Percentiles rank a stretch among this genome's conserved stretches.
phyloP scores from a whole-genome alignment of 2,888 invertebrate species.

The Thymelicus lineola region DNA sequence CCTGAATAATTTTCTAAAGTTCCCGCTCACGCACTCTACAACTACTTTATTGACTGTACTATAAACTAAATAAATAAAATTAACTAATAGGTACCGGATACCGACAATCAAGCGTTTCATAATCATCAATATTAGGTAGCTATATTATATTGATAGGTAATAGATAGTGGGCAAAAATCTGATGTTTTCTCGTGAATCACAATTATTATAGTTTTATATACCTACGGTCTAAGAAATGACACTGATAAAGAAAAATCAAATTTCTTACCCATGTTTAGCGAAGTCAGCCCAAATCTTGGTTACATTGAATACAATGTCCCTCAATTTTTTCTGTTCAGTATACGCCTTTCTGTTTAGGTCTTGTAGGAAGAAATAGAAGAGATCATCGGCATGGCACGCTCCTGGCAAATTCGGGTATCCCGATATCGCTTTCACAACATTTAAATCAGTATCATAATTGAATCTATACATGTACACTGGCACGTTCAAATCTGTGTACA shows the following conservation, averaged over 20 bases:
- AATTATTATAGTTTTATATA: too few relatives aligned
- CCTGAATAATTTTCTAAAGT: too few relatives aligned
- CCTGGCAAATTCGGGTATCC: conserved; percentile 57
- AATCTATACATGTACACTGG: conserved; percentile 63
- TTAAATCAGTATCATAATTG: conserved; percentile 62
- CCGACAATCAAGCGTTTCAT: too few relatives aligned
- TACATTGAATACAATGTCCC: conserved; percentile 61
- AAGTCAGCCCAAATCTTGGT: conserved; percentile 78
- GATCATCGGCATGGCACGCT: conserved; percentile 76
- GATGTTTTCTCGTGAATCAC: too few relatives aligned
- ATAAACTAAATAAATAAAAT: too few relatives aligned
- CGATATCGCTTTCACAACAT: conserved; percentile 55
- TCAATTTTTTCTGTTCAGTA: conserved; percentile 53
- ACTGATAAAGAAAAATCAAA: neutral
- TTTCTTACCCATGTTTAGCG: conserved; percentile 70
- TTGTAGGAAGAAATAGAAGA: conserved; percentile 74
- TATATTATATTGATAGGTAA: too few relatives aligned
- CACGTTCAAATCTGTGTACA: conserved; percentile 44
- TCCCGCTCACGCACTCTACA: too few relatives aligned
- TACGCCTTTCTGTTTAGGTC: conserved; percentile 62
- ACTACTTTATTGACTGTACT: too few relatives aligned
- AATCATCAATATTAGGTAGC: too few relatives aligned
- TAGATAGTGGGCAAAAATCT: too few relatives aligned
- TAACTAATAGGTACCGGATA: too few relatives aligned
- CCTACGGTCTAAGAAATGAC: too few relatives aligned